phyloP scores from a whole-genome alignment of 2,113 vertebrate species.

The Cephalophus harveyi region DNA sequence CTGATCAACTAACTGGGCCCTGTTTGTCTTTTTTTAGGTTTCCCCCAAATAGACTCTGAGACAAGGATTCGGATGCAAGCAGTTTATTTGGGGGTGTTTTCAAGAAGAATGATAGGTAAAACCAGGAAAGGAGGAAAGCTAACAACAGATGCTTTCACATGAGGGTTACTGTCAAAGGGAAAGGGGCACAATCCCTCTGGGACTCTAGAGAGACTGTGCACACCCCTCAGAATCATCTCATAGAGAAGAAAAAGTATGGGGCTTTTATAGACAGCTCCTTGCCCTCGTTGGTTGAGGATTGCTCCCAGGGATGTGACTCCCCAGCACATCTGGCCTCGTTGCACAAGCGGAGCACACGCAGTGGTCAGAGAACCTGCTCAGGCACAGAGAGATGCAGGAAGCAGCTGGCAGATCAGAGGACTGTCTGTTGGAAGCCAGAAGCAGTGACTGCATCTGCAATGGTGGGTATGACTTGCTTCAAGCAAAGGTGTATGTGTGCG shows the following conservation, averaged over 20 bases:
- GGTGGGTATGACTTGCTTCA: not conserved
- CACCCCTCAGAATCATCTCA: not conserved
- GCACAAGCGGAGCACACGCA: not conserved
- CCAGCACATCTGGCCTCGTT: not conserved
- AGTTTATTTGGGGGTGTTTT: not conserved
- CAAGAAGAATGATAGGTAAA: not conserved
- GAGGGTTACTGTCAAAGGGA: not conserved
- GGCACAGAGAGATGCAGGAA: not conserved
- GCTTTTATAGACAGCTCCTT: not conserved
- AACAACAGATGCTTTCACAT: not conserved
- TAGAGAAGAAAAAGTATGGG: not conserved
- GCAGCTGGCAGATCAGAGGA: too few species aligned
- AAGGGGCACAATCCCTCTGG: not conserved
- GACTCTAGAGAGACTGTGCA: not conserved
- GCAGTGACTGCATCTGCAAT: not conserved
- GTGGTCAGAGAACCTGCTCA: not conserved
- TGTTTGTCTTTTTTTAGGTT: not conserved
- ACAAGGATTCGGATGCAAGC: not conserved
- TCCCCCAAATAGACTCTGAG: not conserved
- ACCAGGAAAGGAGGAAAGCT: not conserved
- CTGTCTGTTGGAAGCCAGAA: not conserved
- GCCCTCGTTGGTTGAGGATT: not conserved
- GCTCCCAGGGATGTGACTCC: not conserved
- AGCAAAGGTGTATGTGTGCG: not conserved
- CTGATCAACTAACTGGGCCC: not conserved